Evolutionary conservation across 2,797 vertebrate genomes (phyloP).

Genomic region (Gephyroberyx darwinii): DNA sequence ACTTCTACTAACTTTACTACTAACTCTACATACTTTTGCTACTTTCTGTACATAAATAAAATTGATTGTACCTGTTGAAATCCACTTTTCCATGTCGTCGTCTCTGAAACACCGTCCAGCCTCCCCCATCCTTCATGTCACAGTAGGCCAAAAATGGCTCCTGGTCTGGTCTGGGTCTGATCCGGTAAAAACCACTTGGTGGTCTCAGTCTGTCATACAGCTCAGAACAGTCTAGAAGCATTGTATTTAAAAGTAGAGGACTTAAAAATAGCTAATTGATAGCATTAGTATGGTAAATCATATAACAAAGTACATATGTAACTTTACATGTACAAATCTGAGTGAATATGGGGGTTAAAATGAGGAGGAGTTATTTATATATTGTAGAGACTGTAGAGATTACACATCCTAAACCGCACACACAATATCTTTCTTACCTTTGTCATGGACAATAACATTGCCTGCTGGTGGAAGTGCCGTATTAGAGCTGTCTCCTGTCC

Average conservation of each 20-base stretch:
- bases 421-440: conserved; percentile 76
- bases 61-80: conserved; percentile 84
- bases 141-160: conserved; percentile 90
- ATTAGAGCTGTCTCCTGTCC: conserved; percentile 24
- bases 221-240: conserved; percentile 84
- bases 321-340: not conserved
- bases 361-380: not conserved
- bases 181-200: conserved; percentile 86
- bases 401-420: not conserved
- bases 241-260: not conserved
- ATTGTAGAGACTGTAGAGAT: not conserved
- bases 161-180: conserved; percentile 79
- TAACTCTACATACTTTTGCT: not conserved
- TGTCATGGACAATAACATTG: conserved; percentile 86
- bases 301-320: not conserved
- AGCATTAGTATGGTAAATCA: not conserved
- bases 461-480: conserved; percentile 79
- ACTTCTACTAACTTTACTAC: not conserved
- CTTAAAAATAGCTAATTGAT: not conserved
- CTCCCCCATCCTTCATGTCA: conserved; percentile 91
- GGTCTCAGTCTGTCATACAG: conserved; percentile 81
- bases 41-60: not conserved
- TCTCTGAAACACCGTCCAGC: conserved; percentile 91
- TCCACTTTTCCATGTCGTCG: conserved; percentile 87
- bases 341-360: not conserved